Percentiles rank a stretch among this genome's conserved stretches.
phyloP scores from a whole-genome alignment of 1,140 invertebrate species.

The Globodera ellingtonae region DNA sequence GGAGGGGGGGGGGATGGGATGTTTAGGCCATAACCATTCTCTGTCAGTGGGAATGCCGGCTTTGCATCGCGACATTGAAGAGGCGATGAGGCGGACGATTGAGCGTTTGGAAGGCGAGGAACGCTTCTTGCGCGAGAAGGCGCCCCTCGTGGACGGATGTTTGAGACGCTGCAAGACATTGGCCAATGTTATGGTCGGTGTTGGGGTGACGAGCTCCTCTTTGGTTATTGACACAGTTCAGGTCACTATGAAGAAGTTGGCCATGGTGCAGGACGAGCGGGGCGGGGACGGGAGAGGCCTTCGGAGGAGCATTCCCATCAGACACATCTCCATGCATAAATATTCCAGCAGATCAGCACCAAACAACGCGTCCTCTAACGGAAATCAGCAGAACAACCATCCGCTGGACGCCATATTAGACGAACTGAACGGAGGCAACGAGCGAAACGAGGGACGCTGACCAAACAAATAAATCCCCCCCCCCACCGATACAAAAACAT shows the following conservation, averaged over 20 bases:
- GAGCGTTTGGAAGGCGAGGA: slow-evolving; percentile 56
- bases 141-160: slow-evolving; percentile 47
- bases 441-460: too few species aligned
- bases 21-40: background rate
- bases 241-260: slow-evolving; percentile 65
- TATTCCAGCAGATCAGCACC: slow-evolving; percentile 2
- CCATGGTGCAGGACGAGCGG: slow-evolving; percentile 61
- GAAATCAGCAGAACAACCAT: slow-evolving; percentile 11
- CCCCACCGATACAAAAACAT: background rate
- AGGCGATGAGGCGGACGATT: slow-evolving; percentile 52
- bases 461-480: too few species aligned
- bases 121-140: slow-evolving; percentile 54
- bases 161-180: slow-evolving; percentile 57
- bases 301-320: slow-evolving; percentile 16
- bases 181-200: slow-evolving; percentile 51
- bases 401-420: slow-evolving; percentile 37
- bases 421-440: slow-evolving; percentile 30
- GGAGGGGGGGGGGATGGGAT: background rate
- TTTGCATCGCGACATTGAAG: slow-evolving; percentile 50
- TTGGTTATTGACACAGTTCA: slow-evolving; percentile 42
- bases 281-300: slow-evolving; percentile 15
- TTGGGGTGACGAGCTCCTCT: background rate
- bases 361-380: background rate
- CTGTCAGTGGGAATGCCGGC: slow-evolving; percentile 43
- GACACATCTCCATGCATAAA: slow-evolving; percentile 23